phyloP scores from a whole-genome alignment of 2,113 vertebrate genomes.

The Indicator indicator region DNA sequence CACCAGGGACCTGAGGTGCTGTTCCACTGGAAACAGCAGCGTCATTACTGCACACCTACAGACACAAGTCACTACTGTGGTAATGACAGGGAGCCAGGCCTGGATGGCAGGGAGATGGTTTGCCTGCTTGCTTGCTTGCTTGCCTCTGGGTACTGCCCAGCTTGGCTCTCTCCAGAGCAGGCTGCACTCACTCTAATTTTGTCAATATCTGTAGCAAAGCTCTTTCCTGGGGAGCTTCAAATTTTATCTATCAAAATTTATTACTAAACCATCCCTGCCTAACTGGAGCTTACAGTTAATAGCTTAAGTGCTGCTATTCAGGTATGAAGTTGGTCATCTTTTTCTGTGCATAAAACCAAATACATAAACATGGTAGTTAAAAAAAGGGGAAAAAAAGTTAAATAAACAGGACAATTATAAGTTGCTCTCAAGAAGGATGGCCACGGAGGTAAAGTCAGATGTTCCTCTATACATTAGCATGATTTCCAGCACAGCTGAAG shows the following conservation, averaged over 20 bases:
- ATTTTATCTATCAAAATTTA: not conserved
- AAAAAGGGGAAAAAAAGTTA: not conserved
- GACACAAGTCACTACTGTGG: rapidly evolving
- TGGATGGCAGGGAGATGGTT: not conserved
- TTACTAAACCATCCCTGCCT: not conserved
- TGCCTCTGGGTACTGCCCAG: not conserved
- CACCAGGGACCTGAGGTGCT: not conserved
- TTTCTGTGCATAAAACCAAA: not conserved
- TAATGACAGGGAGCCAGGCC: not conserved
- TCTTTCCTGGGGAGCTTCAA: not conserved
- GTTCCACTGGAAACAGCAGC: not conserved
- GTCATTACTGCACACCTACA: not conserved
- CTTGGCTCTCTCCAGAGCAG: not conserved
- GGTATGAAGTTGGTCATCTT: not conserved
- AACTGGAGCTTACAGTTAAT: not conserved
- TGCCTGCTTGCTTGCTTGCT: not conserved
- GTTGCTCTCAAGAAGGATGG: not conserved
- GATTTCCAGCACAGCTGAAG: not conserved
- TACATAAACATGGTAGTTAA: not conserved
- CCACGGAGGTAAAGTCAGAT: not conserved
- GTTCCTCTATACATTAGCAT: not conserved
- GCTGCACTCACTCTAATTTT: not conserved
- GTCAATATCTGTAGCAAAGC: not conserved
- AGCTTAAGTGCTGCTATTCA: not conserved
- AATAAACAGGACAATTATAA: not conserved